Conservation (phyloP, 1,140 invertebrate genomes). For the Battus philenor region DNA sequence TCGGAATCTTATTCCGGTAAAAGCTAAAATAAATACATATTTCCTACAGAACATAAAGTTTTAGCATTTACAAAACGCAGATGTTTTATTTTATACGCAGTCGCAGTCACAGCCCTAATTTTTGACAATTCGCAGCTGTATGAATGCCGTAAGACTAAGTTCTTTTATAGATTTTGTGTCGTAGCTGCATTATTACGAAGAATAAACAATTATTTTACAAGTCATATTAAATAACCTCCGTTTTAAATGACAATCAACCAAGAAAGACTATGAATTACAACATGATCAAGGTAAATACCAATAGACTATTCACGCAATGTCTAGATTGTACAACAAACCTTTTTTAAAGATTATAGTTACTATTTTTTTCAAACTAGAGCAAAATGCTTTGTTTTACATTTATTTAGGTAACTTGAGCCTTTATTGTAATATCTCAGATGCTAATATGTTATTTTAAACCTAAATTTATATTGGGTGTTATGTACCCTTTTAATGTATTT, state of each 20-base stretch:
- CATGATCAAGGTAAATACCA: constrained; percentile 47
- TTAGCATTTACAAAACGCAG: too few species aligned
- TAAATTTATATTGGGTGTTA: too few species aligned
- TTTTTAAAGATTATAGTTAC: too few species aligned
- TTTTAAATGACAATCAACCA: background rate
- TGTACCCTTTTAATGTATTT: too few species aligned
- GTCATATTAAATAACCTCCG: constrained; percentile 3
- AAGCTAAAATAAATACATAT: background rate
- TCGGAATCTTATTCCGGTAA: background rate
- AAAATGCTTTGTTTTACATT: too few species aligned
- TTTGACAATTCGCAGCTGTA: constrained; percentile 67
- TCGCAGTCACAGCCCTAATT: constrained; percentile 16
- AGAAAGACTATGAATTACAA: constrained; percentile 22
- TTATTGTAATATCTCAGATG: too few species aligned
- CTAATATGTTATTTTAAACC: too few species aligned
- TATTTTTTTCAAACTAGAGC: too few species aligned
- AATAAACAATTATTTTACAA: constrained; percentile 13
- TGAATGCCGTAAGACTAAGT: constrained; percentile 43
- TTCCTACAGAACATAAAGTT: too few species aligned
- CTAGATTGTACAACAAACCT: constrained; percentile 15
- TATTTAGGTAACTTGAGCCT: too few species aligned
- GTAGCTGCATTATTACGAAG: constrained; percentile 19
- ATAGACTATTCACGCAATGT: constrained; percentile 16
- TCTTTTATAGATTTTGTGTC: constrained; percentile 40
- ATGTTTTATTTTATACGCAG: constrained; percentile 17